Conservation (phyloP, 1,140 invertebrate genomes). For the Venustaconcha ellipsiformis region DNA sequence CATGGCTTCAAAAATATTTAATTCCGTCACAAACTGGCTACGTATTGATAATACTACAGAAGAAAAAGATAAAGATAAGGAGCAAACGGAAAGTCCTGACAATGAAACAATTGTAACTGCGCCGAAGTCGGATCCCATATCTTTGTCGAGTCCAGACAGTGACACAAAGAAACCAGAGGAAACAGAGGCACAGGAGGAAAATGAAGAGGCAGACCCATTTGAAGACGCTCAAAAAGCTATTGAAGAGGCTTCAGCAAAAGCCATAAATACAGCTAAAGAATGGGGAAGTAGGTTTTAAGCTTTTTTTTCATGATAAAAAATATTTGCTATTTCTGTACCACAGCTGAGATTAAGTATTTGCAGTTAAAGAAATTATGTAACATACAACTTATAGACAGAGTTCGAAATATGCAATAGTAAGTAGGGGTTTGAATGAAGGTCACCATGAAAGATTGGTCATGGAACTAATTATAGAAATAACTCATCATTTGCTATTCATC, state of each 20-base stretch:
- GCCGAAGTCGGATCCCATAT: background rate
- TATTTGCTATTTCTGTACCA: background rate
- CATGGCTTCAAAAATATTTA: constrained; percentile 54
- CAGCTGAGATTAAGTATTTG: no score
- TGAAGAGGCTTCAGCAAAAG: constrained; percentile 85
- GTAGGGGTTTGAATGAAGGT: no score
- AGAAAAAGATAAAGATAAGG: constrained; percentile 41
- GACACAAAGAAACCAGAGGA: no score
- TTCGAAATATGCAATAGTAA: no score
- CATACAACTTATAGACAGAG: no score
- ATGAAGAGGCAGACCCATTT: constrained; percentile 3
- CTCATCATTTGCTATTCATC: no score
- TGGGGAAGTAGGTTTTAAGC: constrained; percentile 78
- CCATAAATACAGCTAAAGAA: constrained; percentile 87
- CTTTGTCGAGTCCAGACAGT: no score
- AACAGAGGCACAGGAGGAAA: background rate
- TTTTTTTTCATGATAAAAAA: background rate
- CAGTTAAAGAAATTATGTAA: no score
- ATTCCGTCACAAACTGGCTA: constrained; percentile 61
- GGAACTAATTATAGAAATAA: no score
- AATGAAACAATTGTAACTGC: constrained; percentile 27
- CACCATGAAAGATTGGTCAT: no score
- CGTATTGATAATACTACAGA: constrained; percentile 49
- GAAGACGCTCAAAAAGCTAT: constrained; percentile 48
- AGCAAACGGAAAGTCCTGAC: constrained; percentile 31